Percentiles rank a stretch among this genome's conserved stretches.
Conservation (phyloP, 2,797 vertebrate species). For the Eidolon dupreanum region DNA sequence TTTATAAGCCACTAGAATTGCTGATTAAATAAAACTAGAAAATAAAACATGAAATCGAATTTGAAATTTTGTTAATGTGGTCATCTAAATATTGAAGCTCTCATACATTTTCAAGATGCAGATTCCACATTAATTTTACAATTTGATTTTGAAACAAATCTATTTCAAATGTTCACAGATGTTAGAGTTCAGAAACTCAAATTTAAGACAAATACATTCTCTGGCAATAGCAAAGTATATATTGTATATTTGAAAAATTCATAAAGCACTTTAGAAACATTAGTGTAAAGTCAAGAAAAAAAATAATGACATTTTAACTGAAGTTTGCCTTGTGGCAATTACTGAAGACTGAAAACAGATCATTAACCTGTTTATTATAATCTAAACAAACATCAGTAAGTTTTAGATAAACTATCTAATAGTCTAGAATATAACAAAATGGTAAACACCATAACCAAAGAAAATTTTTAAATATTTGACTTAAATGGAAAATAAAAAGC, state of each 20-base stretch:
- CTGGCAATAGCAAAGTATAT: background rate
- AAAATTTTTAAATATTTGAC: conserved; percentile 35
- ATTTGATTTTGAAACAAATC: conserved; percentile 49
- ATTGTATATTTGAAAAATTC: conserved; percentile 18
- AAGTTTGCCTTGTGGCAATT: background rate
- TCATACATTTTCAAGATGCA: background rate
- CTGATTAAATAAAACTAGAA: background rate
- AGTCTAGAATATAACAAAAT: background rate
- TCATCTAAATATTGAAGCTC: background rate
- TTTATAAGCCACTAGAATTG: background rate
- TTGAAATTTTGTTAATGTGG: background rate
- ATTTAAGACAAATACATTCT: background rate
- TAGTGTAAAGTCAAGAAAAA: conserved; percentile 28
- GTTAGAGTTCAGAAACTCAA: conserved; percentile 13
- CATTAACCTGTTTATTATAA: background rate
- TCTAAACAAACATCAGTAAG: conserved; percentile 34
- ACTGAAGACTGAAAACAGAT: background rate
- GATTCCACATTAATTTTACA: conserved; percentile 27
- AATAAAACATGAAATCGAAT: background rate
- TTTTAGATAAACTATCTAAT: conserved; percentile 33
- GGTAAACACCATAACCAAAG: conserved; percentile 31
- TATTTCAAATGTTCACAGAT: conserved; percentile 53
- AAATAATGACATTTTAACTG: background rate
- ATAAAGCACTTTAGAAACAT: conserved; percentile 27
- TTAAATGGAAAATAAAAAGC: conserved; percentile 53